Evolutionary conservation across 2,888 invertebrate genomes (phyloP).

Genomic region (Drosophila borealis): DNA sequence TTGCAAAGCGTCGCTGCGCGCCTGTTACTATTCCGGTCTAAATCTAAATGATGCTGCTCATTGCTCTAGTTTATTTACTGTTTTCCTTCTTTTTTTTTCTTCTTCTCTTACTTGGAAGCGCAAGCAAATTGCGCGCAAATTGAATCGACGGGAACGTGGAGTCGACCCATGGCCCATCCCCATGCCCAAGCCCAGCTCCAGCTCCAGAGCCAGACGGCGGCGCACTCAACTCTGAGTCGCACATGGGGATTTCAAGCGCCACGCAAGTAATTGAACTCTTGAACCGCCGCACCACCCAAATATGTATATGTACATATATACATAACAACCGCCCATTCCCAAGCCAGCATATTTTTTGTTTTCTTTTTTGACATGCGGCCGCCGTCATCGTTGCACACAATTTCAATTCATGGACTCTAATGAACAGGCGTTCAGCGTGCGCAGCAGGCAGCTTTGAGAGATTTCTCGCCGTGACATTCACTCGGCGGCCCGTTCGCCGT

Average conservation of each 20-base stretch:
- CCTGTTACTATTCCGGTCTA: constrained; percentile 85
- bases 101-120: constrained; percentile 65
- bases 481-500: constrained; percentile 62
- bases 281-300: constrained; percentile 33
- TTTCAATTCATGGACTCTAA: constrained; percentile 85
- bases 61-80: constrained; percentile 83
- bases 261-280: constrained; percentile 43
- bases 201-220: constrained; percentile 16
- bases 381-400: constrained; percentile 73
- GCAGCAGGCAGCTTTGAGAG: constrained; percentile 44
- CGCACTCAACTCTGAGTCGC: constrained; percentile 56
- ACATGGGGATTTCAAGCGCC: constrained; percentile 56
- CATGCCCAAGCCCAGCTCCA: constrained; percentile 6
- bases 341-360: constrained; percentile 34
- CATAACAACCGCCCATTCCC: constrained; percentile 28
- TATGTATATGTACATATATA: too few species aligned
- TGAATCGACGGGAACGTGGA: constrained; percentile 46
- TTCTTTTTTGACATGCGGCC: constrained; percentile 52
- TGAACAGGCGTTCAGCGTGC: constrained; percentile 78
- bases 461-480: constrained; percentile 63
- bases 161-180: constrained; percentile 14
- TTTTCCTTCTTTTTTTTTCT: constrained; percentile 18
- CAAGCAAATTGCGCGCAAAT: constrained; percentile 50
- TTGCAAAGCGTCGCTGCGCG: constrained; percentile 64
- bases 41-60: constrained; percentile 85